A percentile compares a stretch with the other conserved stretches of the same genome.
These are phyloP conservation scores for Rhadina sibilatrix DNA, from an alignment of 2,113 vertebrate genomes.

Conservation along the genomic window DNA sequence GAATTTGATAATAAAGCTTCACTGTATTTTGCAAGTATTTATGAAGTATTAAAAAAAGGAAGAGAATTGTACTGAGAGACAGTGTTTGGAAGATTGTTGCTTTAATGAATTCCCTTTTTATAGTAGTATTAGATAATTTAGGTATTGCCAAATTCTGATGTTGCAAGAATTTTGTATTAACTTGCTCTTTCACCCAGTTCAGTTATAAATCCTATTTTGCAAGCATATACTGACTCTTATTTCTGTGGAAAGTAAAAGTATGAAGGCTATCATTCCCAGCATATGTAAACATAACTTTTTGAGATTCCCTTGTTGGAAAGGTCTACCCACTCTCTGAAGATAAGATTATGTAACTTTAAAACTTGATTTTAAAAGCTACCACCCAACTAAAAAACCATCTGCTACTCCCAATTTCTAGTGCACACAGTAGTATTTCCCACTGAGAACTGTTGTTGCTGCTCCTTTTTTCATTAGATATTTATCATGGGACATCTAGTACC, in stretches of 20 bases:
- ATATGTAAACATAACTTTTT: neutral
- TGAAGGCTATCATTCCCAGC: neutral
- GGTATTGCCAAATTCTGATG: neutral
- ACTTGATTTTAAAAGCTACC: neutral
- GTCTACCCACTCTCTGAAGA: neutral
- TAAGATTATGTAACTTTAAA: constrained; percentile 3
- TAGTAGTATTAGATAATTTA: neutral
- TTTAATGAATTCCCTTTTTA: neutral
- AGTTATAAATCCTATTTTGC: neutral
- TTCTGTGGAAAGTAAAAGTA: neutral
- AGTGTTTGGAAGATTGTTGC: neutral
- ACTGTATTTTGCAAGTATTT: neutral
- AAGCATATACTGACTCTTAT: neutral
- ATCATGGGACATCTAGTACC: neutral
- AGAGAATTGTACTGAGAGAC: neutral
- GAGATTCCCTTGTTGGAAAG: neutral
- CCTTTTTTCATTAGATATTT: neutral
- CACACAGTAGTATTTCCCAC: neutral
- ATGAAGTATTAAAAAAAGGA: neutral
- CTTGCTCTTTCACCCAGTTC: neutral
- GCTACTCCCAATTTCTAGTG: neutral
- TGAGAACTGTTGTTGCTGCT: neutral
- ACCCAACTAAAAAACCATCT: neutral
- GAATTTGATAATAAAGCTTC: neutral
- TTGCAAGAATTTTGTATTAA: neutral